Conservation (phyloP, 2,888 invertebrate species). For the Nephrotoma guestfalica region DNA sequence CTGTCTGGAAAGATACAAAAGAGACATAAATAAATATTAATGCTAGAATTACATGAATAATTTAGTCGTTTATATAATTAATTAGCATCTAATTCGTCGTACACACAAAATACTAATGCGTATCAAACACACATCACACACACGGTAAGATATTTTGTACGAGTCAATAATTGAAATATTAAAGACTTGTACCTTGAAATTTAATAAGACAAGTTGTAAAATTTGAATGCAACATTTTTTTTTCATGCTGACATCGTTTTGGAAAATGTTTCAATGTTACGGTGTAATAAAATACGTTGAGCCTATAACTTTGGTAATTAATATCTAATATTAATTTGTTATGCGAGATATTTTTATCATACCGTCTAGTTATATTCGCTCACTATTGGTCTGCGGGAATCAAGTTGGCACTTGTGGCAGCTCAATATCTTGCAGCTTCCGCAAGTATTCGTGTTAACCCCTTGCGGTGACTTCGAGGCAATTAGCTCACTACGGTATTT, state of each 20-base stretch:
- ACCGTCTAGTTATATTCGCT: too few species aligned
- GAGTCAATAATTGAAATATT: neutral
- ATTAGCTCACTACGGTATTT: too few species aligned
- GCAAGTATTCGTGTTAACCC: too few species aligned
- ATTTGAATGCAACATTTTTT: neutral
- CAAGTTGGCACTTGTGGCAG: too few species aligned
- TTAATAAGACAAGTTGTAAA: neutral
- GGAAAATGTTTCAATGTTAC: neutral
- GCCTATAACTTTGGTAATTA: neutral
- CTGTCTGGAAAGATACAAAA: conserved; percentile 30
- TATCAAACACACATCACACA: neutral
- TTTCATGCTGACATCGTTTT: neutral
- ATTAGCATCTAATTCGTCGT: neutral
- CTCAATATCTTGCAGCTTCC: too few species aligned
- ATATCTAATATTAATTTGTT: neutral
- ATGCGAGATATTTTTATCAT: too few species aligned
- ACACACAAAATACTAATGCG: neutral
- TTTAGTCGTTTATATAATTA: neutral
- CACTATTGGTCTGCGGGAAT: too few species aligned
- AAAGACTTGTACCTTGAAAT: neutral
- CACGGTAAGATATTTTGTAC: neutral
- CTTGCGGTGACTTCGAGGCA: too few species aligned
- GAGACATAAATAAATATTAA: neutral
- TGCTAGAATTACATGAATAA: neutral
- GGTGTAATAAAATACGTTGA: neutral